Evolutionary conservation across 2,888 invertebrate species (phyloP).

Genomic region (Scaptomyza tumidula): DNA sequence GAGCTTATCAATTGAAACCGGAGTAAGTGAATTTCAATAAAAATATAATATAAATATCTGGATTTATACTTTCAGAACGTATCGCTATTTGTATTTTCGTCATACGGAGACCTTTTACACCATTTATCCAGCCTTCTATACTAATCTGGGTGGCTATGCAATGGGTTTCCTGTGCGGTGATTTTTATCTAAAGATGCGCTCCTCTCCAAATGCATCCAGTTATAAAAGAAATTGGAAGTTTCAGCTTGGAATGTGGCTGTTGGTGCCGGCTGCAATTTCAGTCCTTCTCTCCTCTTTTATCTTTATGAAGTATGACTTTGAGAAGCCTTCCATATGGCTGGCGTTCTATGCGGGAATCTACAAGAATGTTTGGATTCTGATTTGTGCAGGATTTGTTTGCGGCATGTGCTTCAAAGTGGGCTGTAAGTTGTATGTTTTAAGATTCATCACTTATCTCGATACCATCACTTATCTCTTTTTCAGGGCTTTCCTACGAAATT

Average conservation of each 20-base stretch:
- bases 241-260: constrained; percentile 61
- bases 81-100: constrained; percentile 79
- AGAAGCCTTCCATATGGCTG: constrained; percentile 81
- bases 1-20: constrained; percentile 75
- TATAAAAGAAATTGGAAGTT: constrained; percentile 51
- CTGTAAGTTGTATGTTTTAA: constrained; percentile 66
- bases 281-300: constrained; percentile 70
- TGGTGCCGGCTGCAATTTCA: constrained; percentile 48
- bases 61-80: constrained; percentile 60
- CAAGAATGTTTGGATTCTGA: constrained; percentile 83
- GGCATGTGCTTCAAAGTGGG: constrained; percentile 80
- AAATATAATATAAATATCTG: too few relatives aligned
- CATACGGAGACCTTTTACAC: constrained; percentile 71
- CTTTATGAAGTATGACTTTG: constrained; percentile 79
- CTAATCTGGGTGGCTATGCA: constrained; percentile 81
- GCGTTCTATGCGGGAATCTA: constrained; percentile 84
- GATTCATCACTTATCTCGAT: too few relatives aligned
- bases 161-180: constrained; percentile 76
- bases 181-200: constrained; percentile 61
- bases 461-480: constrained; percentile 2
- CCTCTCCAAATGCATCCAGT: neutral
- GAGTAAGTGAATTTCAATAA: constrained; percentile 68
- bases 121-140: constrained; percentile 80
- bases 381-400: constrained; percentile 74
- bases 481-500: constrained; percentile 73